These are phyloP conservation scores for Aphaenogaster ashmeadi DNA, from an alignment of 1,140 invertebrate genomes.

Conservation along the genomic window DNA sequence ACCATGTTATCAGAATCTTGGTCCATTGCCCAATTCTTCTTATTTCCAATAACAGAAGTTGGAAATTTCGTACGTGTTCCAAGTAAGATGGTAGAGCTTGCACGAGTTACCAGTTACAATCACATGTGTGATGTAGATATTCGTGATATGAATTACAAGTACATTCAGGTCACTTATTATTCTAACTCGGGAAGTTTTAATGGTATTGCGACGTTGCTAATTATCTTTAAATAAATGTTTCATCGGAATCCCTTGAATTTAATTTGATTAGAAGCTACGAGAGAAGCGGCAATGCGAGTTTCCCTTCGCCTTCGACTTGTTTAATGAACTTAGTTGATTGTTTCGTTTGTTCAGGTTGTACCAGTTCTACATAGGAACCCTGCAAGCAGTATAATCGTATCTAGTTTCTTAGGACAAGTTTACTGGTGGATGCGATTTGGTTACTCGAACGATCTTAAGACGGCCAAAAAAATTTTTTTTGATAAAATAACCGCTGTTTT, in stretches of 20 bases:
- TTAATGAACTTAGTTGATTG: slow-evolving; percentile 67
- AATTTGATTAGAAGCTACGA: slow-evolving; percentile 12
- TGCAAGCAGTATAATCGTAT: neutral
- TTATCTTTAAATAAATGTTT: slow-evolving; percentile 22
- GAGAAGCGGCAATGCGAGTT: neutral
- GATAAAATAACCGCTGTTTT: neutral
- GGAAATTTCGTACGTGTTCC: neutral
- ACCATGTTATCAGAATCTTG: slow-evolving; percentile 17
- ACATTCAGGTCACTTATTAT: neutral
- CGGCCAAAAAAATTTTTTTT: neutral
- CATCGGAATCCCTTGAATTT: slow-evolving; percentile 9
- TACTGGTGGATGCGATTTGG: neutral
- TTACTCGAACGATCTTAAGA: neutral
- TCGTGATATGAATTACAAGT: neutral
- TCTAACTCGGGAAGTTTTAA: neutral
- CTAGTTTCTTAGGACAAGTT: neutral
- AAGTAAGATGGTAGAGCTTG: neutral
- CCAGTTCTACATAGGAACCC: neutral
- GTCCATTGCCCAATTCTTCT: neutral
- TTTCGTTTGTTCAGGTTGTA: slow-evolving; percentile 68
- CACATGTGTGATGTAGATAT: neutral
- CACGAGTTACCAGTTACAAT: neutral
- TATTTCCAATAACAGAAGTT: slow-evolving; percentile 1
- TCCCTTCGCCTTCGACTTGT: slow-evolving; percentile 23
- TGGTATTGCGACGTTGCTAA: neutral